Evolutionary conservation across 2,888 invertebrate species (phyloP), one percentile per base, ranked within the genome.

Genomic region (Masnerella sp.): DNA sequence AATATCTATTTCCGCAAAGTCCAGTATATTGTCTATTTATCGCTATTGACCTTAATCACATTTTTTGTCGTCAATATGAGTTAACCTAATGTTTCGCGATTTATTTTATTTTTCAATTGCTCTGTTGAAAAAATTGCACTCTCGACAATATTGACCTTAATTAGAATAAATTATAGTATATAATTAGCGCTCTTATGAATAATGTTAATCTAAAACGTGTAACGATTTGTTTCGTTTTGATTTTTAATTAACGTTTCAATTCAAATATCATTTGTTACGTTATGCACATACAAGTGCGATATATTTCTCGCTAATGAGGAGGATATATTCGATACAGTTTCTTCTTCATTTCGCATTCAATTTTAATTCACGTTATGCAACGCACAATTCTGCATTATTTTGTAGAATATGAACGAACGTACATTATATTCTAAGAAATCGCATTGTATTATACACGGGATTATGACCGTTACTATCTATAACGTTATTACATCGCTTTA

Each of bases 381-480:
- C 14, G 18, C 17, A 49, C 32, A 25, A 56, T 49, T 32, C 59
- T 17, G 32, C 22, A 58, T 30, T 34, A 45, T 36, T 61, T 52
- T 58, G 30, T 34, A 34, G 32, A 58, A 51, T 59, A 51, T 58
- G 36, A 54, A 54, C 65, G n/a, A 58, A 49, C 45, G 30, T 12
- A 20, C 15, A 54, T 67, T 58, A 58, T 49, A 17, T 47, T 67
- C 25, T 20, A 25, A 49, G 58, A 67, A 67, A 58, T 58, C 30
- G 34, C 49, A 58, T 67, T 42, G 34, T 42, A 49, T 17, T 56
- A 25, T 9, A 15, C 14, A 49, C 30, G 38, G 40, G 56, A 49
- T 49, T 56, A 47, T 45, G 56, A 67, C 65, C 65, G 65, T 67
- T 67, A 56, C 38, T 28, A 52, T 64, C 52, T 64, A 25, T 64